Evolutionary conservation across 1,140 invertebrate species (phyloP), one percentile per base, ranked within the genome.

Genomic region (Pristionchus pacificus): DNA sequence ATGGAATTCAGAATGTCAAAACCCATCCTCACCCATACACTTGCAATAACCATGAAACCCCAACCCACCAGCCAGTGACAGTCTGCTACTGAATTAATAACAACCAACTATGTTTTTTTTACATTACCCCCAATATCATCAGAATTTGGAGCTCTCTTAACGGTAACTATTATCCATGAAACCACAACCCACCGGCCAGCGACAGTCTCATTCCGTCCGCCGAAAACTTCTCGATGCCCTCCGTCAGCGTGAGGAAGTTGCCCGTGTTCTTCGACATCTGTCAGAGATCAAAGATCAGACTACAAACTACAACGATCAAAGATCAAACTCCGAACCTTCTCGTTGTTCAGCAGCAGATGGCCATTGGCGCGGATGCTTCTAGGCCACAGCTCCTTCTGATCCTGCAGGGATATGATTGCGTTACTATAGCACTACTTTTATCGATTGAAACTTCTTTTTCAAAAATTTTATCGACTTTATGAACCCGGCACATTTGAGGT

Each of bases 251-350:
- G 61, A 99, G 86, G 85, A 98, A 99, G 84, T 99, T 99, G 24
- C 97, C 97, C 69, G 97, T 97, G 0, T 93, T 95, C 85, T 99
- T 99, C 0, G 96, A 97, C 97, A 99, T 99, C 89, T 91, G 76
- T 19, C 58, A 81, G 70, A 67, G 31, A 57, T 25, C 67, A 28
- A 3, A 15, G 72, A 73, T 15, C 30, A 62, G 55, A 58, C 38
- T 29, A n/a, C n/a, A n/a, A n/a, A n/a, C n/a, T n/a, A n/a, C n/a
- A n/a, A n/a, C n/a, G n/a, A n/a, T n/a, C n/a, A n/a, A n/a, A n/a
- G n/a, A n/a, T n/a, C n/a, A n/a, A n/a, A n/a, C n/a, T n/a, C n/a
- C n/a, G n/a, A n/a, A 90, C 90, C 86, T 99, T 99, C 10, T 95
- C 90, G 0, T 94, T 97, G 84, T 99, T 99, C 3, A 99, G 86